Base-by-base conservation (phyloP, 1,140 invertebrate genomes). In the Saxidomus purpurata region DNA sequence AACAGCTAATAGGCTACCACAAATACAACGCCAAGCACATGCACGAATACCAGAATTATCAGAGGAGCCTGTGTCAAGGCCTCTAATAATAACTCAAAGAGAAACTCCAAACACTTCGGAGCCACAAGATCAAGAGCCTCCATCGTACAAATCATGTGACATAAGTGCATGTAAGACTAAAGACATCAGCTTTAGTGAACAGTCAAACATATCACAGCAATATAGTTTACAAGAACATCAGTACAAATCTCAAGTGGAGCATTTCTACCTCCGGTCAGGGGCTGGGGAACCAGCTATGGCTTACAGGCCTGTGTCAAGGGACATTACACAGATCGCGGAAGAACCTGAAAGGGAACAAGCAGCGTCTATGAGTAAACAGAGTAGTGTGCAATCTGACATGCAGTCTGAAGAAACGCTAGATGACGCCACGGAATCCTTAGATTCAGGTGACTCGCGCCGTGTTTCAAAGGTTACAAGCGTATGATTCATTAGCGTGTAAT, bases 391-490 rank as follows among this genome's bases (percentile, higher is more conserved):
- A 79, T 91, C 82, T 36, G 90, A 91, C 28, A 81, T 84, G 11
- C 91, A 90, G 40, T 86, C 89, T 25, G 89, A 92, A 49, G 87
- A 61, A 22, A 90, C 90, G 52, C 47, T 88, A n/a, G 86, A 87
- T 52, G 86, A 90, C 34, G 90, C 89, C n/a, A 87, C 90, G n/a
- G 91, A 92, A 74, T 90, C 92, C 0, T 89, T 90, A 9, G 92
- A 92, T 61, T 92, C 92, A 0, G 91, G 90, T 2, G 92, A 92
- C 52, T 92, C 92, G 17, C 89, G 91, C n/a, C 88, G 89, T 6
- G 85, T 91, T 38, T 84, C 92, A 1, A 92, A 92, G 59, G 90
- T 91, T 36, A 92, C 92, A 0, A 92, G 92, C 59, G 92, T 92
- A 13, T 91, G 83, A 92, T 67, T 31, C 8, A 67, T 25, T 31